phyloP scores from a whole-genome alignment of 1,140 invertebrate genomes.

The Aphis gossypii region DNA sequence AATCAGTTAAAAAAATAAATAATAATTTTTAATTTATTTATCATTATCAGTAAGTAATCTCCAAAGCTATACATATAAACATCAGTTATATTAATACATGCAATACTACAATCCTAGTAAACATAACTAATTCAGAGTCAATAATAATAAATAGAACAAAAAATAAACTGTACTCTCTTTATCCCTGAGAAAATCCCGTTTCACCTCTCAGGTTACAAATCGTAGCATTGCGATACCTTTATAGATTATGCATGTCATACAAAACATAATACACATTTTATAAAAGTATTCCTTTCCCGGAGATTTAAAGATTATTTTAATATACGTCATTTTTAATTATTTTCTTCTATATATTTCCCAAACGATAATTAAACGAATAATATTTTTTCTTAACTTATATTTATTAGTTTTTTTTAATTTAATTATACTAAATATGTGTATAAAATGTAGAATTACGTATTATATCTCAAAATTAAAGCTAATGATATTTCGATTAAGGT shows the following conservation, averaged over 20 bases:
- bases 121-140: no score
- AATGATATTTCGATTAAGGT: neutral
- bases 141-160: no score
- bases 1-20: no score
- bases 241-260: neutral
- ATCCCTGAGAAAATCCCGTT: no score
- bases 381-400: neutral
- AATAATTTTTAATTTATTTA: no score
- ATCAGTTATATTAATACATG: no score
- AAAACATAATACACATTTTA: neutral
- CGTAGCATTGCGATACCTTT: neutral
- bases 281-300: no score
- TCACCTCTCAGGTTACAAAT: no score
- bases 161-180: no score
- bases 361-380: neutral
- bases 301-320: neutral
- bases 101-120: no score
- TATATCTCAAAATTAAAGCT: neutral
- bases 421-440: neutral
- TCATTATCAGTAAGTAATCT: no score
- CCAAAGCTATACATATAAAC: no score
- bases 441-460: neutral
- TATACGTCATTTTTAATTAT: neutral
- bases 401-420: neutral
- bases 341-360: neutral